phyloP scores from a whole-genome alignment of 2,888 invertebrate species.

The Sesamia inferens region DNA sequence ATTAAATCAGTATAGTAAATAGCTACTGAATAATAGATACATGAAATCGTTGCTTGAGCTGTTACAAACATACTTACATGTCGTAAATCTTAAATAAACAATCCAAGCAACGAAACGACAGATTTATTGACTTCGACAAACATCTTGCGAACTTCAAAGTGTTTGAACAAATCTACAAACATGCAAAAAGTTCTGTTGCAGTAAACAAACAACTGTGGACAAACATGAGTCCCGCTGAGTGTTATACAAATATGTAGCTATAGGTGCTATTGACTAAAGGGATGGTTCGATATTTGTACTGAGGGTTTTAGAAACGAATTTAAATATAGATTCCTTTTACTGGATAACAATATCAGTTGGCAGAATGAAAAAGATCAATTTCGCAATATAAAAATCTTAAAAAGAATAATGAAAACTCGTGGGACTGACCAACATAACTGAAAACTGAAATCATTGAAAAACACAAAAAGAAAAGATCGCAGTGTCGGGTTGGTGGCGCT shows the following conservation, averaged over 20 bases:
- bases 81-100: constrained; percentile 33
- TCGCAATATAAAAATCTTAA: neutral
- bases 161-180: constrained; percentile 40
- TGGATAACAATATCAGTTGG: neutral
- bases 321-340: neutral
- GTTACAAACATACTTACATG: neutral
- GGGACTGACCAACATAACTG: too few relatives aligned
- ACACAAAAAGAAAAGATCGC: too few relatives aligned
- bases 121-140: constrained; percentile 46
- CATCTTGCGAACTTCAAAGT: constrained; percentile 33
- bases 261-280: constrained; percentile 1
- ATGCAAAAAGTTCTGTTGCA: constrained; percentile 45
- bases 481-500: too few relatives aligned
- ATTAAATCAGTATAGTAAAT: too few relatives aligned
- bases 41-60: neutral
- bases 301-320: too few relatives aligned
- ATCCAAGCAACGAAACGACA: constrained; percentile 17
- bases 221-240: constrained; percentile 53
- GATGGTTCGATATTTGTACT: constrained; percentile 3
- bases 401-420: neutral
- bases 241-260: constrained; percentile 38
- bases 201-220: constrained; percentile 34
- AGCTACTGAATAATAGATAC: constrained; percentile 1
- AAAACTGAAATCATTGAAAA: too few relatives aligned
- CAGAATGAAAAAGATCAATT: neutral